Conservation (phyloP, 2,113 vertebrate genomes). For the Circaetus cinerascens region DNA sequence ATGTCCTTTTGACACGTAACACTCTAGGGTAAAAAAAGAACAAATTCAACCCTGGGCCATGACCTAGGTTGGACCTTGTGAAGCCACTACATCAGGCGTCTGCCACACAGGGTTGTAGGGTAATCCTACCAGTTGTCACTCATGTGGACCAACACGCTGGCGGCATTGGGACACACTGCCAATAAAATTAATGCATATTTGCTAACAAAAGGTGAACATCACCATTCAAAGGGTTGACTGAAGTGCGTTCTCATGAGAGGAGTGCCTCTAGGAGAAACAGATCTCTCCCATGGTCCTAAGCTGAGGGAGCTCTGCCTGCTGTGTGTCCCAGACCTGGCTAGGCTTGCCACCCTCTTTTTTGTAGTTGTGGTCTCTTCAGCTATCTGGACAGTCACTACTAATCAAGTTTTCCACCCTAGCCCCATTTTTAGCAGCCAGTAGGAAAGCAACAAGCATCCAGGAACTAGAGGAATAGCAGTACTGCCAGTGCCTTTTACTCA, state of each 20-base stretch:
- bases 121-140: neutral
- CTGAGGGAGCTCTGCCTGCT: rapidly evolving
- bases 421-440: neutral
- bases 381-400: neutral
- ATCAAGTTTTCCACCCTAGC: neutral
- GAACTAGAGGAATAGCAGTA: neutral
- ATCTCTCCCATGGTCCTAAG: neutral
- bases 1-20: neutral
- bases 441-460: neutral
- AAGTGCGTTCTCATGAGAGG: neutral
- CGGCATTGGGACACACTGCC: neutral
- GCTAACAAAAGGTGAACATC: neutral
- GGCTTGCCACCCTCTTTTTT: neutral
- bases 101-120: neutral
- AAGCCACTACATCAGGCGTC: neutral
- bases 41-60: neutral
- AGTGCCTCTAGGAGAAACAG: neutral
- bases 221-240: neutral
- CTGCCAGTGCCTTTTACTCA: neutral
- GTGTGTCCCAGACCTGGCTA: too few species aligned
- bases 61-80: neutral
- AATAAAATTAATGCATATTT: neutral
- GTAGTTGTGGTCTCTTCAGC: neutral
- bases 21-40: neutral
- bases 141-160: neutral